These are phyloP conservation scores for Drosophila diplacantha DNA, from an alignment of 2,888 invertebrate species.

Conservation along the genomic window DNA sequence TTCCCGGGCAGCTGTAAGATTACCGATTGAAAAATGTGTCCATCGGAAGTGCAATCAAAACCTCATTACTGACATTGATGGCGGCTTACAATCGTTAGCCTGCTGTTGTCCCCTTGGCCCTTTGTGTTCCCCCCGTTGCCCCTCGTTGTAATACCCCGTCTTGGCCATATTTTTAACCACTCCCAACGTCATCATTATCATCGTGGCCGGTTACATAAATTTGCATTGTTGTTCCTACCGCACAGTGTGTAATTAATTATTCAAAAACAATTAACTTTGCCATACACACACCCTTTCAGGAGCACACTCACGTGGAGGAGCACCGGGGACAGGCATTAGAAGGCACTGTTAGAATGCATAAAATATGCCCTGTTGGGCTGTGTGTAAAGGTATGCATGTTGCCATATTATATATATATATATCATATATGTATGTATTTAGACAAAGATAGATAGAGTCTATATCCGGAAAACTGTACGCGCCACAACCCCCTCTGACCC, in stretches of 20 bases:
- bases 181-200: slow-evolving; percentile 2
- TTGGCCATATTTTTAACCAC: slow-evolving; percentile 10
- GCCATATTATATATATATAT: slow-evolving; percentile 9
- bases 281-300: slow-evolving; percentile 1
- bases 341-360: slow-evolving; percentile 58
- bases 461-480: slow-evolving; percentile 8
- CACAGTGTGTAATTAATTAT: slow-evolving; percentile 58
- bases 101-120: background rate
- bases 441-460: background rate
- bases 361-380: slow-evolving; percentile 25
- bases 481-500: background rate
- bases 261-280: slow-evolving; percentile 62
- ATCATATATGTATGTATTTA: too few relatives aligned
- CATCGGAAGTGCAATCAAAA: slow-evolving; percentile 48
- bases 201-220: slow-evolving; percentile 30
- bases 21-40: slow-evolving; percentile 32
- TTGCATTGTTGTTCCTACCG: slow-evolving; percentile 32
- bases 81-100: slow-evolving; percentile 26
- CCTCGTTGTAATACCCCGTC: background rate
- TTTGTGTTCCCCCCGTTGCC: background rate
- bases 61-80: slow-evolving; percentile 50
- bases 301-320: background rate
- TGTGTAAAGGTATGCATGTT: slow-evolving; percentile 17
- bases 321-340: slow-evolving; percentile 32
- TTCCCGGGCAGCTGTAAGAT: slow-evolving; percentile 10